Base-by-base conservation (phyloP, 64 coral and sea anemone species). In the Catalaphyllia jardinei region DNA sequence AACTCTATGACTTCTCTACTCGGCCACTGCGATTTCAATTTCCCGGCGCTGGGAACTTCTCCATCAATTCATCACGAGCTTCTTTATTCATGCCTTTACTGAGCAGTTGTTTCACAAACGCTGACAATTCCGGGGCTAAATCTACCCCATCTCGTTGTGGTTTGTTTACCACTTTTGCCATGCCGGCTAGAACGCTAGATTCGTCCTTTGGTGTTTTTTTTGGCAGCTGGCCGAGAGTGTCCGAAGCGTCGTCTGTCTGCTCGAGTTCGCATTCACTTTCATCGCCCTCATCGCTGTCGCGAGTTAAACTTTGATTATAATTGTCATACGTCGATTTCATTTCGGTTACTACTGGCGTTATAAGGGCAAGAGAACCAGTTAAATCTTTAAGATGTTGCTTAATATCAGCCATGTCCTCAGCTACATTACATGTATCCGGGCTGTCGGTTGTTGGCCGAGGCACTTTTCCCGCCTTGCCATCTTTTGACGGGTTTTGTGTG, bases 141-240 rank as follows among this genome's bases (percentile, higher is more conserved):
- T 87, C 39, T n/a, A 71, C 82, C 10, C 71, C 85, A 74, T 87
- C 71, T 51, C 75, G 69, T 60, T 15, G 49, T 74, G 85, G 85
- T n/a, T 59, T 74, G 73, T 87, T 87, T 14, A 87, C 86, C 86
- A 75, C 29, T 87, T 87, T 87, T 51, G 86, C 86, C 86, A 87
- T 87, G 29, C 71, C 42, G 9, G 69, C 65, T 57, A 87, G 69
- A 25, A 87, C 71, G 18, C 71, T 13, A 49, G 31, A 71, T 22
- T 57, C 38, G 51, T 73, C 69, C 55, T 60, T 87, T 29, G 10
- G 52, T 71, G n/a, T 51, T 87, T 87, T 33, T 29, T 49, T 75
- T 5, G 42, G 86, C 19, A 71, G 86, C 55, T 60, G 51, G 9
- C 75, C 86, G 1, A n/a, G 38, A 4, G 49, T 49, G 63, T 72